These are phyloP conservation scores for Ariolimax columbianus DNA, from an alignment of 2,888 invertebrate species.

Conservation along the genomic window DNA sequence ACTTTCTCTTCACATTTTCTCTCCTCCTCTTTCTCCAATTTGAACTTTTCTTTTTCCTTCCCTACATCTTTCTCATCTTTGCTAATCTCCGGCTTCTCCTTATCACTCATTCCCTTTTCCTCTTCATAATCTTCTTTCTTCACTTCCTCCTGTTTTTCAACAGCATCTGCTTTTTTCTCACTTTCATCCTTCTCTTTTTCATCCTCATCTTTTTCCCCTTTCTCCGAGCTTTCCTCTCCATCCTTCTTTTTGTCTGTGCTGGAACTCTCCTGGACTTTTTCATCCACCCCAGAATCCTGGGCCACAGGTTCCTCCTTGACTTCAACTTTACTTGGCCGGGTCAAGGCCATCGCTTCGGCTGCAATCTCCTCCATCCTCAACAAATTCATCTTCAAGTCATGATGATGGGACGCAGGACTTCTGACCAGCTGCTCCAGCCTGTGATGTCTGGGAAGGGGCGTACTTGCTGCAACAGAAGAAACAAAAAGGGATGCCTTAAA, in stretches of 20 bases:
- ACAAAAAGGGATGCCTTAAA: neutral
- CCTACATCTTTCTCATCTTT: slow-evolving; percentile 32
- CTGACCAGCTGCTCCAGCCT: slow-evolving; percentile 28
- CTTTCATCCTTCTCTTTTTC: slow-evolving; percentile 56
- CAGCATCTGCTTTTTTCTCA: slow-evolving; percentile 49
- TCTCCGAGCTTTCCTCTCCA: neutral
- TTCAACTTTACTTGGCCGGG: slow-evolving; percentile 9
- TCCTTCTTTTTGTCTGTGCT: neutral
- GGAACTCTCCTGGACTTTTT: neutral
- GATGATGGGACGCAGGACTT: slow-evolving; percentile 27
- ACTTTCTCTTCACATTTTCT: slow-evolving; percentile 45
- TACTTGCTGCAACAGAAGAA: slow-evolving; percentile 29
- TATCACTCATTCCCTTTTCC: slow-evolving; percentile 48
- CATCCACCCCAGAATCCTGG: neutral
- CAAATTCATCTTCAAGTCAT: slow-evolving; percentile 19
- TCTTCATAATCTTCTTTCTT: slow-evolving; percentile 49
- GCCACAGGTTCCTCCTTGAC: neutral
- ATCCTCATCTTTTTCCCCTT: slow-evolving; percentile 25
- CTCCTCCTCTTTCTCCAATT: slow-evolving; percentile 45
- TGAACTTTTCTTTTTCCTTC: slow-evolving; percentile 34
- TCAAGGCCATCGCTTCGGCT: neutral
- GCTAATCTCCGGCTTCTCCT: slow-evolving; percentile 41
- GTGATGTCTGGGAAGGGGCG: slow-evolving; percentile 36
- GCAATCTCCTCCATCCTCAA: slow-evolving; percentile 73
- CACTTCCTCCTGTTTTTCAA: slow-evolving; percentile 49